A percentile compares a stretch with the other conserved stretches of the same genome.
Conservation (phyloP, 2,888 invertebrate species). For the Lasioglossum morio region DNA sequence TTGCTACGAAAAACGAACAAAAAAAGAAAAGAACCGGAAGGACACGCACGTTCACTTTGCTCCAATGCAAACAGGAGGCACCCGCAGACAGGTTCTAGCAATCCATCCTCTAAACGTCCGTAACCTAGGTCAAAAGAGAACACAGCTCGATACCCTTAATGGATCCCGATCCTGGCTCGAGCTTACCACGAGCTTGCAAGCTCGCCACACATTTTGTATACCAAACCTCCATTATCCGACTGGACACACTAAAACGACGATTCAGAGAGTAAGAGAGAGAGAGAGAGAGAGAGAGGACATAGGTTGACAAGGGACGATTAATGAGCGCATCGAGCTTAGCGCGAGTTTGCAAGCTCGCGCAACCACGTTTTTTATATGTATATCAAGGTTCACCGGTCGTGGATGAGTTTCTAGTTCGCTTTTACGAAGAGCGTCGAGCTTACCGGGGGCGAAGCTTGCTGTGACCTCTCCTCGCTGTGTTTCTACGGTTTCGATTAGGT, state of each 20-base stretch:
- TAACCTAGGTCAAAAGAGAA: not conserved
- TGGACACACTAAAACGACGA: slow-evolving; percentile 14
- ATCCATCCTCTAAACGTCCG: slow-evolving; percentile 6
- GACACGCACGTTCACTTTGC: slow-evolving; percentile 45
- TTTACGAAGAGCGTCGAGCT: slow-evolving; percentile 40
- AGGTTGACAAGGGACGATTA: slow-evolving; percentile 13
- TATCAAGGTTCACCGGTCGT: slow-evolving; percentile 27
- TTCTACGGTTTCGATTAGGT: not conserved
- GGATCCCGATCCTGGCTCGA: slow-evolving; percentile 9
- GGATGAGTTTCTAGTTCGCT: slow-evolving; percentile 20
- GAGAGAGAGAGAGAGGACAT: not conserved
- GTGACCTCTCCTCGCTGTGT: slow-evolving; percentile 32
- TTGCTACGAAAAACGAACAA: slow-evolving; percentile 63
- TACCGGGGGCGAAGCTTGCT: slow-evolving; percentile 50
- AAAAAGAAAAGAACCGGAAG: not conserved
- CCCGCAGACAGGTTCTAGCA: slow-evolving; percentile 15
- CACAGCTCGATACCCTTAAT: not conserved
- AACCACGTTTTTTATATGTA: slow-evolving; percentile 56
- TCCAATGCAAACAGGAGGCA: slow-evolving; percentile 31
- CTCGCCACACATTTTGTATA: slow-evolving; percentile 61
- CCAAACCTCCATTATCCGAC: slow-evolving; percentile 39
- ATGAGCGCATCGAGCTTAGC: slow-evolving; percentile 65
- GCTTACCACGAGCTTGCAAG: slow-evolving; percentile 55
- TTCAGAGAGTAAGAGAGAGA: not conserved
- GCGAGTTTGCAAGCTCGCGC: slow-evolving; percentile 65